These are phyloP conservation scores for Hirtodrosophila trivittata DNA, from an alignment of 2,888 invertebrate genomes.

Conservation along the genomic window DNA sequence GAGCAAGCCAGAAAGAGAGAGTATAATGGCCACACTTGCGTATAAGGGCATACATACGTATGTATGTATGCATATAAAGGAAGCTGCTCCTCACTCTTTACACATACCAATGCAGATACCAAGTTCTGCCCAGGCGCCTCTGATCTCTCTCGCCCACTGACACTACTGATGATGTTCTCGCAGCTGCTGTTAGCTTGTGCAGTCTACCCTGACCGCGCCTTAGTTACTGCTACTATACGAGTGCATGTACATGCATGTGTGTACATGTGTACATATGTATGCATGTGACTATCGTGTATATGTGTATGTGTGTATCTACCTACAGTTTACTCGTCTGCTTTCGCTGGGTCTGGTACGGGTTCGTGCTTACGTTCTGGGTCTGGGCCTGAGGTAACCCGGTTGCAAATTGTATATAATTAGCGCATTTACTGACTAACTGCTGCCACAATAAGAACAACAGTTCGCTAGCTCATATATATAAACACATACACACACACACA, in stretches of 20 bases:
- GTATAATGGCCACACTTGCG: slow-evolving; percentile 2
- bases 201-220: slow-evolving; percentile 73
- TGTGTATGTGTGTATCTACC: not conserved
- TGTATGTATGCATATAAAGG: slow-evolving; percentile 27
- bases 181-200: slow-evolving; percentile 64
- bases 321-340: slow-evolving; percentile 24
- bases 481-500: slow-evolving; percentile 8
- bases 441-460: slow-evolving; percentile 31
- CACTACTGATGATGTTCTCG: slow-evolving; percentile 1
- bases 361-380: slow-evolving; percentile 18
- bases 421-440: slow-evolving; percentile 68
- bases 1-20: slow-evolving; percentile 6
- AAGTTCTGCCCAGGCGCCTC: slow-evolving; percentile 30
- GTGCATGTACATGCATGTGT: not conserved
- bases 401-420: slow-evolving; percentile 72
- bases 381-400: slow-evolving; percentile 51
- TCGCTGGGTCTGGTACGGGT: slow-evolving; percentile 13
- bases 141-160: slow-evolving; percentile 51
- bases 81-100: slow-evolving; percentile 47
- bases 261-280: slow-evolving; percentile 3
- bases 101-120: slow-evolving; percentile 17
- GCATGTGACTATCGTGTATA: not conserved
- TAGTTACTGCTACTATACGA: slow-evolving; percentile 52
- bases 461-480: slow-evolving; percentile 6
- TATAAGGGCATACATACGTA: slow-evolving; percentile 17